Evolutionary conservation across 37 sponge, comb jelly and placozoan species (phyloP).

Genomic region (Cliona cf. orientalis): DNA sequence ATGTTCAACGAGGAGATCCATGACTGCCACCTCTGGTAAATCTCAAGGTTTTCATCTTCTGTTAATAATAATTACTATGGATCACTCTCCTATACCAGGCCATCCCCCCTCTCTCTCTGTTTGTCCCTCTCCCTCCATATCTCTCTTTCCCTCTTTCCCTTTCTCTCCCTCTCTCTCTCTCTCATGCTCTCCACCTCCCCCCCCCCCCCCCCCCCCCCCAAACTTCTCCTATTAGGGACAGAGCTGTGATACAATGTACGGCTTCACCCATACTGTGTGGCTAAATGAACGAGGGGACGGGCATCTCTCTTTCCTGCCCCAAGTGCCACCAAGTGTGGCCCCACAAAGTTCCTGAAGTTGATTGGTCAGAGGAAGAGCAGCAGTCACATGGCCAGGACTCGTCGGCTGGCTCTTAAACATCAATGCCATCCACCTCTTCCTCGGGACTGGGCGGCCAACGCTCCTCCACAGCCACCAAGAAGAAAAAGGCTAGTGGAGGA

Average conservation of each 20-base stretch:
- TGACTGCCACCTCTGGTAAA: constrained; percentile 39
- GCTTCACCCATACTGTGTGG: constrained; percentile 30
- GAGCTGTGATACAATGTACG: constrained; percentile 26
- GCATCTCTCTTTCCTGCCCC: constrained; percentile 11
- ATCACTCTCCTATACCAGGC: not conserved
- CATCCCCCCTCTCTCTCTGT: not conserved
- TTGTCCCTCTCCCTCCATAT: not conserved
- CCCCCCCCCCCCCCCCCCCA: not conserved
- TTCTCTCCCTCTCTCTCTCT: too few species aligned
- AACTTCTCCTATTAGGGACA: constrained; percentile 23
- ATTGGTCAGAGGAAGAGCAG: not conserved
- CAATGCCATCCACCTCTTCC: too few species aligned
- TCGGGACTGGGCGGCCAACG: too few species aligned
- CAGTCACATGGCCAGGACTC: too few species aligned
- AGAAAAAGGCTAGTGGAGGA: too few species aligned
- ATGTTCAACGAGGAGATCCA: constrained; percentile 36
- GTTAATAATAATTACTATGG: not conserved
- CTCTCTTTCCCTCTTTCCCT: not conserved
- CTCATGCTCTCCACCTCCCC: too few species aligned
- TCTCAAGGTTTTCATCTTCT: too few species aligned
- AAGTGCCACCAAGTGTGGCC: constrained; percentile 12
- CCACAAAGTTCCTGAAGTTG: constrained; percentile 29
- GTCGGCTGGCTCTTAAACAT: too few species aligned
- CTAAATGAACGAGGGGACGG: constrained; percentile 26
- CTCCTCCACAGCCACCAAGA: too few species aligned